A percentile compares a stretch with the other conserved stretches of the same genome.
Conservation (phyloP, 2,888 invertebrate species). For the Caenorhabditis sp. region DNA sequence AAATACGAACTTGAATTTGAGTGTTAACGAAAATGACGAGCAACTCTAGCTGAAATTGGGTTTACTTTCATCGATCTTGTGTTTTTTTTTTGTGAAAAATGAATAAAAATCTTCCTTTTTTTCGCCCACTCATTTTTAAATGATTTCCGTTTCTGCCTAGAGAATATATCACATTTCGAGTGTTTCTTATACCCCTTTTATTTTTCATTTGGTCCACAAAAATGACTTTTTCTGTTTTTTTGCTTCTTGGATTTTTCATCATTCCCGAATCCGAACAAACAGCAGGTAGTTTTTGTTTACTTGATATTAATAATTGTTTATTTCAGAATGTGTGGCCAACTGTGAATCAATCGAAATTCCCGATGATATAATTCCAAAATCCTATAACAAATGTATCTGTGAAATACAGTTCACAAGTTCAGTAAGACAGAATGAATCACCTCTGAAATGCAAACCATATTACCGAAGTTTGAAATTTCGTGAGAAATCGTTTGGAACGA, state of each 20-base stretch:
- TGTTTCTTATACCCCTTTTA: neutral
- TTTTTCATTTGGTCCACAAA: neutral
- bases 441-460: conserved; percentile 14
- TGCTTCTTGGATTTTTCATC: neutral
- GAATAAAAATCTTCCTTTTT: neutral
- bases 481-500: conserved; percentile 27
- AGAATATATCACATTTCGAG: neutral
- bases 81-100: neutral
- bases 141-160: no score
- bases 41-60: conserved; percentile 21
- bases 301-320: conserved; percentile 1
- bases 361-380: conserved; percentile 22
- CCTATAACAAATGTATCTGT: conserved; percentile 39
- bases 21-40: conserved; percentile 33
- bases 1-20: neutral
- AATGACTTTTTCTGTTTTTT: neutral
- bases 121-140: neutral
- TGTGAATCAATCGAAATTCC: conserved; percentile 30
- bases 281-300: neutral
- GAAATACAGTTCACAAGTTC: conserved; percentile 1
- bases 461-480: conserved; percentile 46
- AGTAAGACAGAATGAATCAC: neutral
- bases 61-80: neutral
- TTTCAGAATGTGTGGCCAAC: conserved; percentile 30
- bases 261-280: neutral